A percentile compares a stretch with the other conserved stretches of the same genome.
Conservation (phyloP, 2,797 vertebrate species). For the Pipistrellus kuhlii region DNA sequence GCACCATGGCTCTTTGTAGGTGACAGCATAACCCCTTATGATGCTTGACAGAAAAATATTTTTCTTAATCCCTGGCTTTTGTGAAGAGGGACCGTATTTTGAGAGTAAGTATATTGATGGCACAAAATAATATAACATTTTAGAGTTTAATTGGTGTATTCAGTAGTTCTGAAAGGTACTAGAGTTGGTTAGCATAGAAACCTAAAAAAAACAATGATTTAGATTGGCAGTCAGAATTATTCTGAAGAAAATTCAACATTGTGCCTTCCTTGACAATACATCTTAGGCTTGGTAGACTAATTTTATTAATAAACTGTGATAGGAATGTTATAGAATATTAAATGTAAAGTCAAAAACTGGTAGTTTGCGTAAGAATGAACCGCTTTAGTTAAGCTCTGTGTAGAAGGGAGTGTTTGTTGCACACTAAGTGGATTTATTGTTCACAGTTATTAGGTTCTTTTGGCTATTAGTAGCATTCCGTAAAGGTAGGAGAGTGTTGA, state of each 20-base stretch:
- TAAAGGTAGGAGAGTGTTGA: neutral
- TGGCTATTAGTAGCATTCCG: neutral
- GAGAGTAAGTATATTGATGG: constrained; percentile 6
- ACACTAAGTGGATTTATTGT: neutral
- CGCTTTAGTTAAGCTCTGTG: neutral
- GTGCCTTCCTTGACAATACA: neutral
- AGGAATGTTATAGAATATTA: neutral
- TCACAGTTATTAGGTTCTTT: neutral
- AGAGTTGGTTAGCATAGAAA: constrained; percentile 2
- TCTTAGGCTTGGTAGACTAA: neutral
- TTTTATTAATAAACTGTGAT: neutral
- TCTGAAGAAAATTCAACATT: constrained; percentile 13
- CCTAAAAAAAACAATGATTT: neutral
- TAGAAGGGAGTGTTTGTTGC: neutral
- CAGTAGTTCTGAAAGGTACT: constrained; percentile 33
- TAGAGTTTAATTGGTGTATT: constrained; percentile 43
- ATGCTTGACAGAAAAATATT: neutral
- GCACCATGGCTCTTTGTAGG: neutral
- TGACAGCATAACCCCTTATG: neutral
- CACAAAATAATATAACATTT: constrained; percentile 50
- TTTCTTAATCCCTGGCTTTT: neutral
- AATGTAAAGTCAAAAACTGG: neutral
- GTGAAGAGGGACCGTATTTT: constrained; percentile 9
- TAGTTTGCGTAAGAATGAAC: neutral
- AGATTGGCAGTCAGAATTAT: neutral